These are phyloP conservation scores for Acanthornis magna DNA, from an alignment of 2,797 vertebrate species.

Conservation along the genomic window DNA sequence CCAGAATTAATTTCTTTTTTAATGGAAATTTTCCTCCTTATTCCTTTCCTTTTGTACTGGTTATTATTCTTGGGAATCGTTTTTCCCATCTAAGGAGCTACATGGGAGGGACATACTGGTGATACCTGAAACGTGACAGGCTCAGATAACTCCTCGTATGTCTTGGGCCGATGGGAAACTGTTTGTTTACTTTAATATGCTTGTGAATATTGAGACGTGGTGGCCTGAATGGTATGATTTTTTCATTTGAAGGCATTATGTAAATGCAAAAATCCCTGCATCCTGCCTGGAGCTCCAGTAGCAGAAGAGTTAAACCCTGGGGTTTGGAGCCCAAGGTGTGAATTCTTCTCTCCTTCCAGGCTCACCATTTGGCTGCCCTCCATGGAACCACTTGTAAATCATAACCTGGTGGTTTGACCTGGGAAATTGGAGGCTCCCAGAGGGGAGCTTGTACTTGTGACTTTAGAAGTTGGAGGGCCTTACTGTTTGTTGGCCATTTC, in stretches of 20 bases:
- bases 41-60: not conserved
- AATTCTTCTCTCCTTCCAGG: conserved; percentile 12
- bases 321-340: not conserved
- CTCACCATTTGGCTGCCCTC: not conserved
- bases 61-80: not conserved
- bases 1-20: conserved; percentile 6
- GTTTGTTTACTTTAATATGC: not conserved
- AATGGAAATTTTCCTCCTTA: not conserved
- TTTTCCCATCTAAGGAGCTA: not conserved
- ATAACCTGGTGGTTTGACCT: not conserved
- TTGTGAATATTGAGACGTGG: not conserved
- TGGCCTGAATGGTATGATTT: not conserved
- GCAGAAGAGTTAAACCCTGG: conserved; percentile 18
- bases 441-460: not conserved
- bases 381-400: not conserved
- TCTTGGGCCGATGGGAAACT: not conserved
- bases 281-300: not conserved
- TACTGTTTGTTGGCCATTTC: not conserved
- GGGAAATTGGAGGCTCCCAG: not conserved
- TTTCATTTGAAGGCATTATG: not conserved
- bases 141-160: not conserved
- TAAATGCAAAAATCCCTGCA: not conserved
- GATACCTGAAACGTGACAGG: not conserved
- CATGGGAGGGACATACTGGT: not conserved
- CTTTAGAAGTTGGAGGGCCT: not conserved